phyloP scores from a whole-genome alignment of 92 coral and sea anemone species.

The Phenganax subtilis region DNA sequence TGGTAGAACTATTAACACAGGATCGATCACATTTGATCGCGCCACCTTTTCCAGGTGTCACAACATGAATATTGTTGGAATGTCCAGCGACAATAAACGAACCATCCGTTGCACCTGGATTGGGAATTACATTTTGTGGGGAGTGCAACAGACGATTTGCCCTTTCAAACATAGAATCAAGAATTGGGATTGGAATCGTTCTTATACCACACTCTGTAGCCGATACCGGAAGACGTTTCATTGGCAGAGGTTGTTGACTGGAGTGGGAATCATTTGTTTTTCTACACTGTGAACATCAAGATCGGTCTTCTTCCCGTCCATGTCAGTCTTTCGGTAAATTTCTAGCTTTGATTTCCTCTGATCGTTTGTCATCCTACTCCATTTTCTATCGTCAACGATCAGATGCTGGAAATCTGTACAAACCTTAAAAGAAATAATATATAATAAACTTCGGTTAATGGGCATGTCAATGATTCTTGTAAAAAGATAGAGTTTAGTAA shows the following conservation, averaged over 20 bases:
- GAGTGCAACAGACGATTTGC: conserved; percentile 29
- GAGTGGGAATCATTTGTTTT: background rate
- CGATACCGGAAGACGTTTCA: background rate
- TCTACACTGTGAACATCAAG: background rate
- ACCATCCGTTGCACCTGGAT: conserved; percentile 50
- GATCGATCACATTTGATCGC: conserved; percentile 42
- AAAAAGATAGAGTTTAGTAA: background rate
- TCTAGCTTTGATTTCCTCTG: conserved; percentile 13
- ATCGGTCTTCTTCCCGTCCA: conserved; percentile 25
- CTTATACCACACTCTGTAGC: conserved; percentile 3
- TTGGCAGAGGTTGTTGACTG: background rate
- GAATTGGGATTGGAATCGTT: conserved; percentile 37
- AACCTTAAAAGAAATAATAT: background rate
- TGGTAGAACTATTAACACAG: conserved; percentile 46
- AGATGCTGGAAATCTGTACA: conserved; percentile 21
- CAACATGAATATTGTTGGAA: conserved; percentile 44
- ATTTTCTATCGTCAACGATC: conserved; percentile 18
- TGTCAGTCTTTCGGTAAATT: conserved; percentile 18
- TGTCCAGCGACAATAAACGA: conserved; percentile 53
- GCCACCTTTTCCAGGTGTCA: conserved; percentile 52
- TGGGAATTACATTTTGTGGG: conserved; percentile 35
- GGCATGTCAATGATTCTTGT: background rate
- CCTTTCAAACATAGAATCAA: conserved; percentile 39
- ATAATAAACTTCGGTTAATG: background rate
- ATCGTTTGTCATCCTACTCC: conserved; percentile 19